A percentile compares a stretch with the other conserved stretches of the same genome.
These are phyloP conservation scores for Drosophila acutilabella DNA, from an alignment of 2,888 invertebrate genomes.

Conservation along the genomic window DNA sequence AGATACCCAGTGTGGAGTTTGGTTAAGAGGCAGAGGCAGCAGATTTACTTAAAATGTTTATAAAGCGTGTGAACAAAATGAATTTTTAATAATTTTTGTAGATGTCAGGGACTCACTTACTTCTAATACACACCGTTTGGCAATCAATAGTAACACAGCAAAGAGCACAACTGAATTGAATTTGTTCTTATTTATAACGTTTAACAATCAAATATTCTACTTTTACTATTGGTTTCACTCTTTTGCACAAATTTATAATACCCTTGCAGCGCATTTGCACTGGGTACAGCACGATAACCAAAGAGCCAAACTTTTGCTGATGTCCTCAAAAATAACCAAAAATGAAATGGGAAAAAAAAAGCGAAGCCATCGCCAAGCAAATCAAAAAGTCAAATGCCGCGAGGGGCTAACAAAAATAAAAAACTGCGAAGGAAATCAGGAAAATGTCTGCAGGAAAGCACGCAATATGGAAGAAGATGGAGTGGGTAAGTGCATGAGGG, in stretches of 20 bases:
- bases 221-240: not conserved
- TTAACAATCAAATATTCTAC: not conserved
- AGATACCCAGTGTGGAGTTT: constrained; percentile 5
- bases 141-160: no score
- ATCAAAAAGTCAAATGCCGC: constrained; percentile 77
- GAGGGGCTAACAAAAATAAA: constrained; percentile 62
- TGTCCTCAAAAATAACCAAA: constrained; percentile 55
- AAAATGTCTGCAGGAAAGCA: constrained; percentile 29
- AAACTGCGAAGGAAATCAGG: constrained; percentile 16
- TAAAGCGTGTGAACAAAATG: no score
- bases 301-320: constrained; percentile 67
- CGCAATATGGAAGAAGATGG: constrained; percentile 4
- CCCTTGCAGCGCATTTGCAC: not conserved
- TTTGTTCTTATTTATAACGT: no score
- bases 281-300: constrained; percentile 39
- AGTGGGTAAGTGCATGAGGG: not conserved
- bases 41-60: no score
- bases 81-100: no score
- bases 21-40: no score
- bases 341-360: constrained; percentile 18
- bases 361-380: constrained; percentile 46
- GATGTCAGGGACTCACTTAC: no score
- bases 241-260: not conserved
- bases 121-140: no score
- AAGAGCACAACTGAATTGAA: no score